These are phyloP conservation scores for Brachionichthys hirsutus DNA, from an alignment of 2,113 vertebrate genomes.

Conservation along the genomic window DNA sequence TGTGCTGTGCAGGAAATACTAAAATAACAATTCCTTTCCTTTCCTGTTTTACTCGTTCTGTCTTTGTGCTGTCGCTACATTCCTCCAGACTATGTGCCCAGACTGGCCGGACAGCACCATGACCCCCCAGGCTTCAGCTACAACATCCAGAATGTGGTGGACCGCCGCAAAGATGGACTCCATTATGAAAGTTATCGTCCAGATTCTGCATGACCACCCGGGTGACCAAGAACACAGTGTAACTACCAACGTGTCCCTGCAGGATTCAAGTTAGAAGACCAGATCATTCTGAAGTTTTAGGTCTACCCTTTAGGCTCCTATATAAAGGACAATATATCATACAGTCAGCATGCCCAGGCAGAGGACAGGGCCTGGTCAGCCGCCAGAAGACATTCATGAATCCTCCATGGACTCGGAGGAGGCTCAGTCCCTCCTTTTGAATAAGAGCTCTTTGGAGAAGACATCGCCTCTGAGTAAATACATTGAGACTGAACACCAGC, in stretches of 20 bases:
- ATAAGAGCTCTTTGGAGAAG: slow-evolving; percentile 31
- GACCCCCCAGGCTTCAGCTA: slow-evolving; percentile 19
- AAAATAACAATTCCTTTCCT: no score
- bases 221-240: slow-evolving; percentile 25
- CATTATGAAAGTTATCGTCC: slow-evolving; percentile 20
- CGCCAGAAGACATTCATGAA: slow-evolving; percentile 51
- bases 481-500: slow-evolving; percentile 75
- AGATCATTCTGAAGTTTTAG: slow-evolving; percentile 19
- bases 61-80: slow-evolving; percentile 17
- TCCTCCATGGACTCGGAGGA: slow-evolving; percentile 63
- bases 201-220: slow-evolving; percentile 21
- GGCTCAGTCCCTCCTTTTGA: slow-evolving; percentile 38
- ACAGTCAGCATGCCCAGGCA: slow-evolving; percentile 62
- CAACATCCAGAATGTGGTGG: slow-evolving; percentile 30
- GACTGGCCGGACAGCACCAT: slow-evolving; percentile 29
- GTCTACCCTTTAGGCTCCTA: slow-evolving; percentile 14
- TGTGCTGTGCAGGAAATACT: no score
- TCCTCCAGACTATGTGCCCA: slow-evolving; percentile 39
- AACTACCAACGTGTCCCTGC: not conserved
- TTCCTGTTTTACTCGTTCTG: not conserved
- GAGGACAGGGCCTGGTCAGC: slow-evolving; percentile 28
- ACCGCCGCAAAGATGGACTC: slow-evolving; percentile 45
- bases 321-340: not conserved
- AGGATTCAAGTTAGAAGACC: slow-evolving; percentile 13
- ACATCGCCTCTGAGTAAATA: slow-evolving; percentile 73